These are phyloP conservation scores for Forbesichthys papilliferus DNA, from an alignment of 2,113 vertebrate species.

Conservation along the genomic window DNA sequence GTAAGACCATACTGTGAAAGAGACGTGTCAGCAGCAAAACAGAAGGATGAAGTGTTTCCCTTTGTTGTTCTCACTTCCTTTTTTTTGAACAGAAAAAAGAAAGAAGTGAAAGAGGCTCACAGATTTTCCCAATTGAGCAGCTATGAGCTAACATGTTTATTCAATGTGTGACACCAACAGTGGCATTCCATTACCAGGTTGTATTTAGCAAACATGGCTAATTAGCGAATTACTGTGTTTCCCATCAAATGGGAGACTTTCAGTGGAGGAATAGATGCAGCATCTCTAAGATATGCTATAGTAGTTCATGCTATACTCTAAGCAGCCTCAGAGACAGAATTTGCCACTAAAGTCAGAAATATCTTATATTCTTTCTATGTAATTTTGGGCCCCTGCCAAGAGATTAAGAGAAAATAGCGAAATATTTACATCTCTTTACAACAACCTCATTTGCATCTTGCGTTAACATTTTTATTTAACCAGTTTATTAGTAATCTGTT, in stretches of 20 bases:
- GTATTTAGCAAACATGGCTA: constrained; percentile 64
- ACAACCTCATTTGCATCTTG: too few species aligned
- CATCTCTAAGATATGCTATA: constrained; percentile 26
- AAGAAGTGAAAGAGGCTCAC: constrained; percentile 12
- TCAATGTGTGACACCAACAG: constrained; percentile 44
- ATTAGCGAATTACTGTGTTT: constrained; percentile 67
- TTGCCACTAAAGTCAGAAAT: constrained; percentile 40
- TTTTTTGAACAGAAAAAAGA: constrained; percentile 14
- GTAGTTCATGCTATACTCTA: constrained; percentile 23
- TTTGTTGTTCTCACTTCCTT: constrained; percentile 38
- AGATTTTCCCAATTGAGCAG: constrained; percentile 29
- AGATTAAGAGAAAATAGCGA: too few species aligned
- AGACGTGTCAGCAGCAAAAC: constrained; percentile 12
- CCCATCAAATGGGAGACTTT: constrained; percentile 53
- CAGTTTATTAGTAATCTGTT: not conserved
- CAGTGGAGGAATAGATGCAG: constrained; percentile 43
- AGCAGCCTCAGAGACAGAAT: constrained; percentile 20
- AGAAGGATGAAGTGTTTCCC: constrained; percentile 25
- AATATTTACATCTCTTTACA: too few species aligned
- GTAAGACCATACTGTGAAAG: constrained; percentile 31
- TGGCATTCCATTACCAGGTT: constrained; percentile 36
- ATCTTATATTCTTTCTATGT: constrained; percentile 10
- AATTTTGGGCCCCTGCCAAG: too few species aligned
- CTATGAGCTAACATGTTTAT: constrained; percentile 48
- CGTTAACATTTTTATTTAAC: not conserved